These are phyloP conservation scores for Triplophysa siluroides DNA, from an alignment of 2,113 vertebrate species.

Conservation along the genomic window DNA sequence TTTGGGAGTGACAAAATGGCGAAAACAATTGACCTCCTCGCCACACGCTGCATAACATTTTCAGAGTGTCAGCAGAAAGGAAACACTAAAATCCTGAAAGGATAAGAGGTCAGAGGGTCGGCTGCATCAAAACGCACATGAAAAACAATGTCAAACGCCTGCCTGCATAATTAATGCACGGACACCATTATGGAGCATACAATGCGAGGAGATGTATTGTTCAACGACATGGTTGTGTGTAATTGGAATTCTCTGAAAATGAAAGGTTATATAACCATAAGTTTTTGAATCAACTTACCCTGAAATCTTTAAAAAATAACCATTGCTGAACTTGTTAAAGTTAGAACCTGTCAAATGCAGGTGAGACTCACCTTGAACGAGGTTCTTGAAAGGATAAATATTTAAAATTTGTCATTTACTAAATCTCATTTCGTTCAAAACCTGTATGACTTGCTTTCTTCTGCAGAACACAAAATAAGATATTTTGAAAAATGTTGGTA, in stretches of 20 bases:
- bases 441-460: too few species aligned
- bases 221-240: neutral
- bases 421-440: too few species aligned
- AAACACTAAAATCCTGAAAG: neutral
- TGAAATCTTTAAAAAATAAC: too few species aligned
- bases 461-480: too few species aligned
- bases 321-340: too few species aligned
- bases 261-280: neutral
- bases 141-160: slow-evolving; percentile 39
- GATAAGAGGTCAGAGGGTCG: slow-evolving; percentile 19
- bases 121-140: slow-evolving; percentile 18
- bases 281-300: neutral
- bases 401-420: too few species aligned
- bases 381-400: too few species aligned
- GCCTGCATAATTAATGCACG: slow-evolving; percentile 28
- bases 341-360: too few species aligned
- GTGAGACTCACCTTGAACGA: too few species aligned
- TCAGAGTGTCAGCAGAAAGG: slow-evolving; percentile 27
- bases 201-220: neutral
- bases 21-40: slow-evolving; percentile 29
- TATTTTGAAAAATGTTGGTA: too few species aligned
- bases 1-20: slow-evolving; percentile 57
- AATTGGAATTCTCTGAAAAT: neutral
- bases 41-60: slow-evolving; percentile 1
- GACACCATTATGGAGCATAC: slow-evolving; percentile 17